Percentiles rank a stretch among this genome's conserved stretches.
phyloP scores from a whole-genome alignment of 2,113 vertebrate species.

The Collichthys lucidus region DNA sequence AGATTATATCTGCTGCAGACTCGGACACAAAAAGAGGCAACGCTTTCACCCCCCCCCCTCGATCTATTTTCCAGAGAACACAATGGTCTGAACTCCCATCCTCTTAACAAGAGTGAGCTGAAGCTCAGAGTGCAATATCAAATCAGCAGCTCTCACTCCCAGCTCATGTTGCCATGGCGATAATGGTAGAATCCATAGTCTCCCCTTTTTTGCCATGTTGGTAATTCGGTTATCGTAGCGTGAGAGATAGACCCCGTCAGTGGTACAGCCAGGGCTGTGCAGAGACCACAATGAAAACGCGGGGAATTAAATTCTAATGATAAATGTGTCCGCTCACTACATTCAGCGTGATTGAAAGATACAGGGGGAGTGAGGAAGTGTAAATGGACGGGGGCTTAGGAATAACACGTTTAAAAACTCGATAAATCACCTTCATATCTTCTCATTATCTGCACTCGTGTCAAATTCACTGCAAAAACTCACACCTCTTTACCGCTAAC shows the following conservation, averaged over 20 bases:
- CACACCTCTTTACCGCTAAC: neutral
- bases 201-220: conserved; percentile 52
- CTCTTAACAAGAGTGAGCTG: conserved; percentile 58
- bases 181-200: conserved; percentile 72
- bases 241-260: conserved; percentile 55
- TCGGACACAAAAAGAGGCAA: conserved; percentile 27
- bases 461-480: neutral
- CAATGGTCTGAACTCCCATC: conserved; percentile 62
- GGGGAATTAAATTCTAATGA: conserved; percentile 65
- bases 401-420: conserved; percentile 41
- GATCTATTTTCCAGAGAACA: conserved; percentile 53
- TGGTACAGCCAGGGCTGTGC: conserved; percentile 45
- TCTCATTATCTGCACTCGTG: conserved; percentile 4
- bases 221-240: conserved; percentile 76
- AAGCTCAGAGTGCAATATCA: conserved; percentile 71
- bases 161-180: conserved; percentile 79
- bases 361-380: conserved; percentile 40
- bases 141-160: conserved; percentile 50
- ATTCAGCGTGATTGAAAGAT: conserved; percentile 65
- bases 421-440: conserved; percentile 44
- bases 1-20: conserved; percentile 50
- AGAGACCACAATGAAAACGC: conserved; percentile 60
- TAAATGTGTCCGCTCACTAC: conserved; percentile 51
- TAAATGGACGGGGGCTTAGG: conserved; percentile 34
- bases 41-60: conserved; percentile 40